These are phyloP conservation scores for Schizothorax lantsangensis DNA, from an alignment of 2,797 vertebrate genomes.

Conservation along the genomic window DNA sequence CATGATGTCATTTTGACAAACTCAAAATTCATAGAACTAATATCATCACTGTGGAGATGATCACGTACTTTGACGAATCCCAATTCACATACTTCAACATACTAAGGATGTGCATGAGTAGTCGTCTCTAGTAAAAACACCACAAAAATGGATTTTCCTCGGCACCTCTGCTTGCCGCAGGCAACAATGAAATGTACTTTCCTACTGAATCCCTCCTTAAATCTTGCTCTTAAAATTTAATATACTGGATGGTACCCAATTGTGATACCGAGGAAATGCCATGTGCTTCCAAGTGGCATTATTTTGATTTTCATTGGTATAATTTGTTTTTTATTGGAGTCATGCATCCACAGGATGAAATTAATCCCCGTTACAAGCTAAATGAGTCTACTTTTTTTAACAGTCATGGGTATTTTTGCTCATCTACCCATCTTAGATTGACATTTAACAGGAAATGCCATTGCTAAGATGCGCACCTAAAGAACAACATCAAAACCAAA, in stretches of 20 bases:
- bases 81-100: not conserved
- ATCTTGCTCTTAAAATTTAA: not conserved
- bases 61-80: not conserved
- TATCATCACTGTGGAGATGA: not conserved
- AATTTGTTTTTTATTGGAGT: not conserved
- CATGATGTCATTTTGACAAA: conserved; percentile 18
- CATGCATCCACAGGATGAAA: not conserved
- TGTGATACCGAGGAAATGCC: not conserved
- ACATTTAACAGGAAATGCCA: conserved; percentile 8
- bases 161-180: not conserved
- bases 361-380: not conserved
- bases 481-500: not conserved
- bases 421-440: not conserved
- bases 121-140: not conserved
- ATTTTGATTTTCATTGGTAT: not conserved
- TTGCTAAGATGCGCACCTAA: not conserved
- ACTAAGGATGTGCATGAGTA: not conserved
- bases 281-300: conserved; percentile 1
- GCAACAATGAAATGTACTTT: not conserved
- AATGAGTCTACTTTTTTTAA: not conserved
- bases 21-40: not conserved
- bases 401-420: not conserved
- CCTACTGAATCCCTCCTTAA: not conserved
- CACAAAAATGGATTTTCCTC: not conserved
- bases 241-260: not conserved